Percentiles rank a stretch among this genome's conserved stretches.
Evolutionary conservation across 2,113 vertebrate species (phyloP).

Genomic region (Paramormyrops kingsleyae): DNA sequence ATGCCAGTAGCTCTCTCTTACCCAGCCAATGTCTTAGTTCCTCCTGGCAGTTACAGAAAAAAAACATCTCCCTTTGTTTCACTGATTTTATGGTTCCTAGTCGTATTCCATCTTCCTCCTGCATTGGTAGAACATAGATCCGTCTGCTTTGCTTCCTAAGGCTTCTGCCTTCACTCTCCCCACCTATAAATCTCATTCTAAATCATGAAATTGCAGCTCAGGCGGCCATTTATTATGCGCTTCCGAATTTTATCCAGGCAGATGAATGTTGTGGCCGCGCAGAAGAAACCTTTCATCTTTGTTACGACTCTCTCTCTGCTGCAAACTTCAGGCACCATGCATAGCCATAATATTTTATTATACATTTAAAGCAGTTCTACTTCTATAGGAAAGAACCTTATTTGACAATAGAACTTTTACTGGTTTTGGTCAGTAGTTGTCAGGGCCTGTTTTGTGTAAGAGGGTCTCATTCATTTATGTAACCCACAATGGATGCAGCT

Average conservation of each 20-base stretch:
- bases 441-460: too few relatives aligned
- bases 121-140: background rate
- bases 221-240: background rate
- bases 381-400: background rate
- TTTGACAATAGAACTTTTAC: background rate
- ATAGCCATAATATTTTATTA: background rate
- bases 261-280: background rate
- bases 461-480: background rate
- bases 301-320: background rate
- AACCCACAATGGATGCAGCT: background rate
- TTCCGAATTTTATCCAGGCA: background rate
- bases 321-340: background rate
- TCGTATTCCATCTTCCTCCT: background rate
- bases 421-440: background rate
- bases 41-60: background rate
- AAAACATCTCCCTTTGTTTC: background rate
- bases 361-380: background rate
- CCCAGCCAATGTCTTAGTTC: background rate
- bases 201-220: background rate
- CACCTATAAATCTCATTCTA: slow-evolving; percentile 15
- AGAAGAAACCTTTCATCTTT: background rate
- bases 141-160: slow-evolving; percentile 4
- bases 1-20: background rate
- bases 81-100: background rate
- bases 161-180: slow-evolving; percentile 1